Evolutionary conservation across 2,113 vertebrate species (phyloP).

Genomic region (Ptilonorhynchus violaceus): DNA sequence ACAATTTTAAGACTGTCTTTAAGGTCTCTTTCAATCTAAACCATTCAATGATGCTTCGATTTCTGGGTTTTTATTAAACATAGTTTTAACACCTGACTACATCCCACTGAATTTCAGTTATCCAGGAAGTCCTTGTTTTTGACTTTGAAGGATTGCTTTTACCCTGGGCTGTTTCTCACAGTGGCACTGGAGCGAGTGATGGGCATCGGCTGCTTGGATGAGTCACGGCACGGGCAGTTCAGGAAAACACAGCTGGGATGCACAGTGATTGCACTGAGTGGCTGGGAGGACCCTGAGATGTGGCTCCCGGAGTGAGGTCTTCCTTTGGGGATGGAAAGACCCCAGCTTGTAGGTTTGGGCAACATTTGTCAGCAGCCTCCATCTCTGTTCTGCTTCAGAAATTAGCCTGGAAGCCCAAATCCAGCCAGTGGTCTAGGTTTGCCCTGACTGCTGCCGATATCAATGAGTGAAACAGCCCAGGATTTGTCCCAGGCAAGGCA

Average conservation of each 20-base stretch:
- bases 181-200: accelerated
- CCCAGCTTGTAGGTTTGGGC: not conserved
- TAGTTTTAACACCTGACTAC: not conserved
- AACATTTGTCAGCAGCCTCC: not conserved
- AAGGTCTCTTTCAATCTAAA: not conserved
- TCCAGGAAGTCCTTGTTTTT: not conserved
- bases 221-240: accelerated
- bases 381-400: not conserved
- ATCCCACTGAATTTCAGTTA: not conserved
- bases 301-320: not conserved
- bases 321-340: not conserved
- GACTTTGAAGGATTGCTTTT: not conserved
- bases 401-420: not conserved
- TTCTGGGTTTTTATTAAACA: not conserved
- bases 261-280: not conserved
- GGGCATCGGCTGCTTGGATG: accelerated
- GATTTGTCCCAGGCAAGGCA: not conserved
- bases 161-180: not conserved
- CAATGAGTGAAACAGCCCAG: not conserved
- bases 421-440: not conserved
- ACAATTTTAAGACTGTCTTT: not conserved
- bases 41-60: accelerated
- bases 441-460: not conserved
- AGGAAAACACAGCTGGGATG: not conserved
- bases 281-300: not conserved